Evolutionary conservation across 2,888 invertebrate species (phyloP), one percentile per base, ranked within the genome.

Genomic region (Cephus spinipes): DNA sequence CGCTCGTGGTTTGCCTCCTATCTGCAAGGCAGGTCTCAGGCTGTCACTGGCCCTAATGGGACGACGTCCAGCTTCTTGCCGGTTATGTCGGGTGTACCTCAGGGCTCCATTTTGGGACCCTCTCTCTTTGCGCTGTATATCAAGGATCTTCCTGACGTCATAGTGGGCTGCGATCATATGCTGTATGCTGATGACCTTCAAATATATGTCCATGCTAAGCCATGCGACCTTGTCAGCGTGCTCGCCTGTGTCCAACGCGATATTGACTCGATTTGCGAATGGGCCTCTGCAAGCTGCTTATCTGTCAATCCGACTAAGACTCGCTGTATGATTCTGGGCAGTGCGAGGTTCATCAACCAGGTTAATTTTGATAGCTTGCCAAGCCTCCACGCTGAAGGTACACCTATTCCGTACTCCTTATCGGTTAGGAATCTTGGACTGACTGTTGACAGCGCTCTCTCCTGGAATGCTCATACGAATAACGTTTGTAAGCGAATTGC

Each of bases 1-100:
- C 55, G 34, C 3, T 33, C 31, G 0, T 75, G 75, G 75, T 1
- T 75, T 11, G 15, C 75, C 4, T 33, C 23, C 55, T 55, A 75
- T 30, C 75, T 75, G 31, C 74, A 74, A 68, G 74, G 40, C 36
- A 15, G 73, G 23, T n/a, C 15, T n/a, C 73, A 35, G 11, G 73
- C 34, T n/a, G n/a, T n/a, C n/a, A n/a, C n/a, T n/a, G n/a, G n/a
- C n/a, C n/a, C n/a, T n/a, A n/a, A n/a, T n/a, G n/a, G n/a, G n/a
- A n/a, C n/a, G n/a, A n/a, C n/a, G n/a, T n/a, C n/a, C n/a, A n/a
- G n/a, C 40, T 15, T 9, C 33, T 31, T 23, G 33, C 12, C 33
- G 6, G 33, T 33, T 1, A 33, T 9, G 9, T 33, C 33, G 33
- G 1, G 33, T 9, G 33, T 33, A 9, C 68, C 74, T 33, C 74